Conservation (phyloP, 2,888 invertebrate species). For the Meiosimyza decipiens region DNA sequence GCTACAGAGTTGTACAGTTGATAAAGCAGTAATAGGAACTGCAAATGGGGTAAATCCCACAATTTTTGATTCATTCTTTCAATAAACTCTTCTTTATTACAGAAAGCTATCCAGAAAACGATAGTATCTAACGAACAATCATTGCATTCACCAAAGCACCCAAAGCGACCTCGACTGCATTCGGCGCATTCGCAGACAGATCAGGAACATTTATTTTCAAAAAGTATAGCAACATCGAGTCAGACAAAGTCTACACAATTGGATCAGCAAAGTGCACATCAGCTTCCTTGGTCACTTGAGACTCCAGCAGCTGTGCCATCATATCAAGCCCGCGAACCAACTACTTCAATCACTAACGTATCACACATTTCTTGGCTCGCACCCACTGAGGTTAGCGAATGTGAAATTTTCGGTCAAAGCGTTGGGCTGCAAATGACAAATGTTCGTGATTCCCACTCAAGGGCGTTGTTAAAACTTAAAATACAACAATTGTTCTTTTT, state of each 20-base stretch:
- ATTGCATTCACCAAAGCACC: background rate
- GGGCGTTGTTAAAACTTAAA: slow-evolving; percentile 37
- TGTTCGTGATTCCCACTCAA: slow-evolving; percentile 30
- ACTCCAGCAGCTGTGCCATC: background rate
- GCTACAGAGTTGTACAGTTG: background rate
- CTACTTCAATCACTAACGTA: too few species aligned
- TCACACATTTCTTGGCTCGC: slow-evolving; percentile 26
- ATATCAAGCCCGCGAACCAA: too few species aligned
- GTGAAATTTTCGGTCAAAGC: slow-evolving; percentile 40
- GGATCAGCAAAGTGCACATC: background rate
- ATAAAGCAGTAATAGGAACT: too few species aligned
- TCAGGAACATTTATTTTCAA: background rate
- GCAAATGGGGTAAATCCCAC: too few species aligned
- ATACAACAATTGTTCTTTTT: slow-evolving; percentile 39
- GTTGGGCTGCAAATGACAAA: slow-evolving; percentile 40
- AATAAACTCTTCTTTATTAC: too few species aligned
- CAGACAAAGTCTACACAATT: slow-evolving; percentile 10
- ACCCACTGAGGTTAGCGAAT: slow-evolving; percentile 36
- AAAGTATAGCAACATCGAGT: background rate
- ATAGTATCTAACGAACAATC: too few species aligned
- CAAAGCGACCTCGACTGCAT: background rate
- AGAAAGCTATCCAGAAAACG: too few species aligned
- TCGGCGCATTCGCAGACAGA: slow-evolving; percentile 10
- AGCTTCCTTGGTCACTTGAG: background rate
- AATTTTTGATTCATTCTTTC: too few species aligned